Base-by-base conservation (phyloP, 2,113 vertebrate genomes). In the Jacana jacana region DNA sequence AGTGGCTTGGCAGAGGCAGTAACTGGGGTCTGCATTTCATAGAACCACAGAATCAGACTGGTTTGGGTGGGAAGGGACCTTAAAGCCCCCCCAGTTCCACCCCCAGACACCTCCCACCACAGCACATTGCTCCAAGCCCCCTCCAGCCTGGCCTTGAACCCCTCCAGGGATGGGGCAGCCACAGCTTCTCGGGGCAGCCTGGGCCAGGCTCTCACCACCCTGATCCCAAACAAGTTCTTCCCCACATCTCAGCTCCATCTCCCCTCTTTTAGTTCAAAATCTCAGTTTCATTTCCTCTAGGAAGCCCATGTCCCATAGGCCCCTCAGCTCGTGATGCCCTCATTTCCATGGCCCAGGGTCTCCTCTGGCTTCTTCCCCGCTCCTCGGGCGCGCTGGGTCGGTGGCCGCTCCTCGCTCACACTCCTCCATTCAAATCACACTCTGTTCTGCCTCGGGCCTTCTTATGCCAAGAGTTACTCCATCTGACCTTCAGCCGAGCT, bases 281-380 rank as follows among this genome's bases (percentile, higher is more conserved):
- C 35, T 61, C n/a, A 27, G 60, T 27, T 27, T n/a, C 55, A 1
- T 49, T 58, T 44, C 88, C 81, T 39, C 0, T 0, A 18, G 79
- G 60, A 11, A 33, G 37, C 57, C 86, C 0, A 0, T 39, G 44
- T n/a, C 77, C 81, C 0, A 0, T 0, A 30, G 58, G 35, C 23
- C 1, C 1, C 66, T 66, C 1, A 0, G 46, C 69, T 78, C 5
- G 0, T 1, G 2, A 2, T 64, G 42, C 42, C 18, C 40, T 25
- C 10, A 17, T 1, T 68, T 6, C 13, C 48, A 1, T 7, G 0
- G 18, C 5, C 58, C 48, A 1, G 6, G 0, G 18, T 6, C 58
- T 70, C 24, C 58, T 35, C 58, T 30, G n/a, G 16, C 68, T 72
- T 25, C 57, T 46, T 20, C 37, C 55, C 46, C 15, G 35, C 11